Evolutionary conservation across 2,888 invertebrate genomes (phyloP), one percentile per base, ranked within the genome.

Genomic region (Argyra leucocephala): DNA sequence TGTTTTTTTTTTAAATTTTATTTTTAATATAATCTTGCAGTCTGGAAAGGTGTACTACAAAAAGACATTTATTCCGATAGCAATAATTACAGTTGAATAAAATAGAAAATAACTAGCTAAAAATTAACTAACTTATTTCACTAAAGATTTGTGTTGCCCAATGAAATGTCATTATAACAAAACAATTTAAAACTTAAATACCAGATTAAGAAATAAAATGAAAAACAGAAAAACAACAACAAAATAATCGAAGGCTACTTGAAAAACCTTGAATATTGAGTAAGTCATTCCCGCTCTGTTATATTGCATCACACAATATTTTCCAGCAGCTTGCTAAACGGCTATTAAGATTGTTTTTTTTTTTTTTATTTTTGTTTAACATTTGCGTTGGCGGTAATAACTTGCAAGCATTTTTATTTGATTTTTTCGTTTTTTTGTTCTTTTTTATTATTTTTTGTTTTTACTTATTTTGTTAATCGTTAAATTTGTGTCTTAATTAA

Each of bases 401-500:
- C 15, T 48, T 15, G 48, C 48, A 48, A 18, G 48, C 48, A 48
- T 48, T 48, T 48, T 48, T 48, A 48, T 48, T 15, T 15, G 18
- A 48, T 48, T 48, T n/a, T n/a, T 48, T 48, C 9, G 48, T 5
- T 18, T 48, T 48, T 18, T 48, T n/a, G 12, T 48, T 37, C 18
- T 48, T 48, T 48, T 18, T 48, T 48, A 18, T 48, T 48, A n/a
- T 48, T 48, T 48, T 15, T 48, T 48, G n/a, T n/a, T 48, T 31
- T 48, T 48, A 48, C 18, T 48, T 48, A 48, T 48, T 48, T 15
- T n/a, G 48, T 48, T 48, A 48, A 48, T 48, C 48, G n/a, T 48
- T 48, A 48, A 48, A 48, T 48, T 48, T 48, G 48, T 48, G 48
- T 48, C 48, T 48, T 48, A 48, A 48, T 48, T 48, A 48, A 48